Evolutionary conservation across 2,888 invertebrate genomes (phyloP), one percentile per base, ranked within the genome.

Genomic region (Bedellia somnulentella): DNA sequence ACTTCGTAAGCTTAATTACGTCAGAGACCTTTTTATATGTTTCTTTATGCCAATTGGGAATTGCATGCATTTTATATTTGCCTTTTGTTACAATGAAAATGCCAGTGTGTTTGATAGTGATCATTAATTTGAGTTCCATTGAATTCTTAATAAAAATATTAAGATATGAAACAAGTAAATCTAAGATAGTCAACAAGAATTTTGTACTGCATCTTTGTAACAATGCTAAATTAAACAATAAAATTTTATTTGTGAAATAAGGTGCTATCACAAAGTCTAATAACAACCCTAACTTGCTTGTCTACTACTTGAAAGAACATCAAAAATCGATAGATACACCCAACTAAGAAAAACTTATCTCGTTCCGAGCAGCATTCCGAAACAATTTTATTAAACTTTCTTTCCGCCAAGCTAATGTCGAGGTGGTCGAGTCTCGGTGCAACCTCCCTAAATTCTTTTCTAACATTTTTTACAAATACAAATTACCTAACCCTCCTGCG

Each of bases 341-440:
- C 50, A 43, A 44, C 40, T 43, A 41, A 37, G 35, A 47, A 44
- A 42, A 67, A 64, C 57, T 68, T 62, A 54, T 58, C 59, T 61
- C 52, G 54, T 57, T 58, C 52, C 51, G 43, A 42, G 57, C 57
- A 61, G 60, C 62, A 70, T 68, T 67, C 64, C 60, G 51, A 59
- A 66, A 61, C 60, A 62, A 61, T 66, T 63, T 67, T 67, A 68
- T 63, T 66, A 62, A 68, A 66, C 60, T 68, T 63, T 59, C 47
- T 57, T 46, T 52, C 51, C 49, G 44, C 52, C 45, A 46, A 42
- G 45, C 54, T 43, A 56, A 60, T 57, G 57, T 57, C 41, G 42
- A 42, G 46, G 5, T 3, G 15, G 9, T 9, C 49, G 50, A 47
- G 46, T 47, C 49, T 49, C 48, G 49, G 38, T 60, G 61, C 59